Percentiles rank a stretch among this genome's conserved stretches.
Evolutionary conservation across 2,113 vertebrate species (phyloP).

Genomic region (Nanorana parkeri): DNA sequence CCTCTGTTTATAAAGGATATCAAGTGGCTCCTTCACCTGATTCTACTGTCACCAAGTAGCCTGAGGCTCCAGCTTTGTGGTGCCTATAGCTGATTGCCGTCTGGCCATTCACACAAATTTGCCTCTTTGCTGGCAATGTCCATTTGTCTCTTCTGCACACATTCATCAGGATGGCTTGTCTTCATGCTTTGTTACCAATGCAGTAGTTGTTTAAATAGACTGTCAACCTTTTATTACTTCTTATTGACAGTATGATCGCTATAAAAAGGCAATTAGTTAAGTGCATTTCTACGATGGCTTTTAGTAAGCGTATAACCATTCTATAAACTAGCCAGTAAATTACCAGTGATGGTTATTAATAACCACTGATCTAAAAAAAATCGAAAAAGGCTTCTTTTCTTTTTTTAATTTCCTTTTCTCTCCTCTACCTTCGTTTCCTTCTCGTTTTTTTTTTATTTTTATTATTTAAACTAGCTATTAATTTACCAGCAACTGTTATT

Average conservation of each 20-base stretch:
- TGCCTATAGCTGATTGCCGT: not conserved
- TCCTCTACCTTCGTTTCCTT: too few species aligned
- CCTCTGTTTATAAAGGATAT: constrained; percentile 66
- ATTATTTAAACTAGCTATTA: too few species aligned
- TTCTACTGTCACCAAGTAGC: constrained; percentile 67
- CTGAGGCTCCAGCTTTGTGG: not conserved
- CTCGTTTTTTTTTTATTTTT: too few species aligned
- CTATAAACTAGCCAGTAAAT: too few species aligned
- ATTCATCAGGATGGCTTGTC: not conserved
- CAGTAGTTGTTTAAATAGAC: not conserved
- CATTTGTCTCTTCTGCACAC: not conserved
- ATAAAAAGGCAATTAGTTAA: constrained; percentile 2
- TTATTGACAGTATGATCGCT: not conserved
- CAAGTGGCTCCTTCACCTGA: constrained; percentile 70
- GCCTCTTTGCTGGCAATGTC: not conserved
- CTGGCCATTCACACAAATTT: not conserved
- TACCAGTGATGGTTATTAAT: too few species aligned
- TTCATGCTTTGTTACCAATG: not conserved
- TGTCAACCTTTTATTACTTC: not conserved
- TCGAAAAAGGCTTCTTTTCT: too few species aligned
- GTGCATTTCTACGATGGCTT: not conserved
- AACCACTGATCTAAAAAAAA: too few species aligned
- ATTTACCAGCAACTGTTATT: too few species aligned
- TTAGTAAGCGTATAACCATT: too few species aligned
- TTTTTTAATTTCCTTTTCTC: too few species aligned